phyloP scores from a whole-genome alignment of 2,888 invertebrate genomes.

The Graphium colonna region DNA sequence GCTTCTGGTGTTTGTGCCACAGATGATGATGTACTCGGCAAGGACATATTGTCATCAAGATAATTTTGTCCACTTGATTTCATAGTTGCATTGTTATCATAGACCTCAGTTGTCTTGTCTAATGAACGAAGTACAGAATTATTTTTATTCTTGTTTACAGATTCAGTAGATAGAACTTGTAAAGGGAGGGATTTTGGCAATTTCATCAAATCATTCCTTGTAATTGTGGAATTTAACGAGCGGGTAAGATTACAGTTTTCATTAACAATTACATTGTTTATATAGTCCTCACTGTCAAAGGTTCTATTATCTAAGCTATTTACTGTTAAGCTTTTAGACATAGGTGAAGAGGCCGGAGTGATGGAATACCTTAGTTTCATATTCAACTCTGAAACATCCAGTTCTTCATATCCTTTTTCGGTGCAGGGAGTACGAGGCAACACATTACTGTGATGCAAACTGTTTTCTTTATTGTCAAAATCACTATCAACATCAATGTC shows the following conservation, averaged over 20 bases:
- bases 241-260: slow-evolving; percentile 53
- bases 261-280: slow-evolving; percentile 35
- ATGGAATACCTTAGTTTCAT: slow-evolving; percentile 69
- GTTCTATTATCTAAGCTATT: slow-evolving; percentile 46
- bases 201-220: slow-evolving; percentile 48
- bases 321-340: slow-evolving; percentile 64
- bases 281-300: slow-evolving; percentile 41
- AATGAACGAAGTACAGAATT: slow-evolving; percentile 41
- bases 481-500: slow-evolving; percentile 63
- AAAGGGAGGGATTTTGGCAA: slow-evolving; percentile 53
- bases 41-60: slow-evolving; percentile 53
- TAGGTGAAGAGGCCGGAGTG: slow-evolving; percentile 64
- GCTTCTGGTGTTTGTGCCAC: slow-evolving; percentile 58
- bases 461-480: slow-evolving; percentile 71
- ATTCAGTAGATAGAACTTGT: slow-evolving; percentile 47
- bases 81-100: slow-evolving; percentile 43
- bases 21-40: slow-evolving; percentile 60
- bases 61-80: slow-evolving; percentile 44
- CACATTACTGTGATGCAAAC: slow-evolving; percentile 60
- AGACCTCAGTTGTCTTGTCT: slow-evolving; percentile 33
- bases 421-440: slow-evolving; percentile 49
- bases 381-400: slow-evolving; percentile 67
- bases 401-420: slow-evolving; percentile 67
- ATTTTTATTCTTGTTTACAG: slow-evolving; percentile 44
- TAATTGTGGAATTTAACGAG: slow-evolving; percentile 55